Evolutionary conservation across 1,140 invertebrate genomes (phyloP).

Genomic region (Musca vetustissima): DNA sequence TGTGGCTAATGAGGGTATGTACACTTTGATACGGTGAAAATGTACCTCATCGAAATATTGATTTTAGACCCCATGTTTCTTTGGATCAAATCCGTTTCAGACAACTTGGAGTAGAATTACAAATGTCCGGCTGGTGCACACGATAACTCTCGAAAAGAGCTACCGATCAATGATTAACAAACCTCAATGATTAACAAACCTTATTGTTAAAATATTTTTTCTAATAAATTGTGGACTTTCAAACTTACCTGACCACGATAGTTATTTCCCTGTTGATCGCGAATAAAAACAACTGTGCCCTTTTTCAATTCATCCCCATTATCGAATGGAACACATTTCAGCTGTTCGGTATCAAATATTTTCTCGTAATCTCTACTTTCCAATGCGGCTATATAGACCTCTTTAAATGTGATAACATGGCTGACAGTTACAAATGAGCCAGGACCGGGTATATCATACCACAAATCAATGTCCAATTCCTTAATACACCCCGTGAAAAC

Average conservation of each 20-base stretch:
- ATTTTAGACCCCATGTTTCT: no score
- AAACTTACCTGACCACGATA: not conserved
- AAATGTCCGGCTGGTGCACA: no score
- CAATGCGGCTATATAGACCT: slow-evolving; percentile 1
- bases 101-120: no score
- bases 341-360: not conserved
- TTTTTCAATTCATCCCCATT: not conserved
- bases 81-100: no score
- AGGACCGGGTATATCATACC: slow-evolving; percentile 1
- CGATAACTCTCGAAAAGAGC: no score
- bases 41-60: no score
- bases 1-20: no score
- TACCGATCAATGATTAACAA: no score
- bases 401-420: not conserved
- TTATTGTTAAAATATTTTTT: no score
- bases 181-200: no score
- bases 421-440: slow-evolving; percentile 1
- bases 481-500: not conserved
- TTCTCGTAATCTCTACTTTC: slow-evolving; percentile 7
- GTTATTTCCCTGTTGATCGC: not conserved
- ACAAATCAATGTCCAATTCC: slow-evolving; percentile 5
- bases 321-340: not conserved
- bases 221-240: no score
- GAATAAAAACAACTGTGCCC: not conserved
- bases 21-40: no score